Base-by-base conservation (phyloP, 2,797 vertebrate species). In the Tachyglossus aculeatus region DNA sequence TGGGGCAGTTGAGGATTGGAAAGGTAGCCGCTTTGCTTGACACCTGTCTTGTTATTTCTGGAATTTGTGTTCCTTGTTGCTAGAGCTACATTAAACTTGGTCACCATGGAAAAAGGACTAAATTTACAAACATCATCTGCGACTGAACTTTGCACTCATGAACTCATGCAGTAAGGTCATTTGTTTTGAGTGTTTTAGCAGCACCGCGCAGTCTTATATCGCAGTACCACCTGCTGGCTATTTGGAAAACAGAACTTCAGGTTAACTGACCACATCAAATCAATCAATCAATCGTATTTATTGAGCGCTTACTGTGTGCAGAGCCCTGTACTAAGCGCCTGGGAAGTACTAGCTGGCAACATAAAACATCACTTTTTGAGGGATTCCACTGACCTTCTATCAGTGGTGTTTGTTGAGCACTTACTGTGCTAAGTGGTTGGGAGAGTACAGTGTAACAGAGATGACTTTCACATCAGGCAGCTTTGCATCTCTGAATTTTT, bases 171-270 rank as follows among this genome's bases (percentile, higher is more conserved):
- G 31, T 32, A 4, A n/a, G 29, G 9, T 52, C 59, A 63, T 66
- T 77, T 55, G 27, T 70, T 71, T 70, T 33, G 55, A 48, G 3
- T 11, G 21, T 31, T 77, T 56, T 10, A 68, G 62, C 73, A 53
- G 39, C 41, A 7, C 4, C 12, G 3, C 2, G 5, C 2, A 5
- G 31, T 33, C 4, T n/a, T 1, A 25, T 51, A 34, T 39, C 40
- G 60, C 40, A 48, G 71, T 11, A 4, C 74, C 91, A 90, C 59
- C 91, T 91, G 32, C 73, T 85, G 91, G 89, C 64, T 74, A 2
- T 0, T 16, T 25, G n/a, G 48, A 18, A 2, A 29, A 22, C 22
- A 7, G 65, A 80, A n/a, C n/a, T n/a, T n/a, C n/a, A n/a, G n/a
- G n/a, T n/a, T n/a, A n/a, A n/a, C n/a, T n/a, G n/a, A n/a, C n/a